Conservation (phyloP, 1,140 invertebrate species). For the Pseudomyrmex concolor region DNA sequence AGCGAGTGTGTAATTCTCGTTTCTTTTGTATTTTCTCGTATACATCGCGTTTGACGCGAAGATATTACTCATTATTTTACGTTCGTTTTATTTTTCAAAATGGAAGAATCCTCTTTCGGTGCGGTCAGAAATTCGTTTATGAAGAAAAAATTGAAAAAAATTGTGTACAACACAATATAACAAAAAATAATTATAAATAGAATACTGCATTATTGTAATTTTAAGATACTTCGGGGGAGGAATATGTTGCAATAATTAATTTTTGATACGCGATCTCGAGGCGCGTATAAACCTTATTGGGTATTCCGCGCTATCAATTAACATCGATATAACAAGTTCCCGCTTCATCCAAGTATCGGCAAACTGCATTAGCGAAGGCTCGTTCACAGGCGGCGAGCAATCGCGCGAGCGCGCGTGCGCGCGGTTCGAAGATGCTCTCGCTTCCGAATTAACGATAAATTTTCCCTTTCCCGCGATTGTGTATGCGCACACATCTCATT, state of each 20-base stretch:
- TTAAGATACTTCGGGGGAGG: too few species aligned
- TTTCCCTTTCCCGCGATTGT: constrained; percentile 1
- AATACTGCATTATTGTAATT: too few species aligned
- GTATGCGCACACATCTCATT: constrained; percentile 36
- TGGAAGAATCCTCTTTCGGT: too few species aligned
- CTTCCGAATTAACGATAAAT: constrained; percentile 41
- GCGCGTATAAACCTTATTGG: background rate
- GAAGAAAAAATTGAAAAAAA: too few species aligned
- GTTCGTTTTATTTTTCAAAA: too few species aligned
- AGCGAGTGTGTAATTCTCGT: constrained; percentile 16
- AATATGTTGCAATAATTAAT: too few species aligned
- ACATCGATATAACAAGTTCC: background rate
- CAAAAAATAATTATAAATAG: too few species aligned
- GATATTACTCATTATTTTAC: constrained; percentile 16
- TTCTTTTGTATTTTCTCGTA: background rate
- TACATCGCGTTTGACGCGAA: background rate
- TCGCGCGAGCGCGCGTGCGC: background rate
- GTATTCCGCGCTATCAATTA: constrained; percentile 3
- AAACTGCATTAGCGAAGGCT: constrained; percentile 37
- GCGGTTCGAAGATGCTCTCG: constrained; percentile 8
- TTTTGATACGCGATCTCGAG: too few species aligned
- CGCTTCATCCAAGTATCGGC: background rate
- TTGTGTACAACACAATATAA: too few species aligned
- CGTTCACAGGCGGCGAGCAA: background rate
- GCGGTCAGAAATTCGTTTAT: too few species aligned